Evolutionary conservation across 2,888 invertebrate species (phyloP), one percentile per base, ranked within the genome.

Genomic region (Coremacera marginata): DNA sequence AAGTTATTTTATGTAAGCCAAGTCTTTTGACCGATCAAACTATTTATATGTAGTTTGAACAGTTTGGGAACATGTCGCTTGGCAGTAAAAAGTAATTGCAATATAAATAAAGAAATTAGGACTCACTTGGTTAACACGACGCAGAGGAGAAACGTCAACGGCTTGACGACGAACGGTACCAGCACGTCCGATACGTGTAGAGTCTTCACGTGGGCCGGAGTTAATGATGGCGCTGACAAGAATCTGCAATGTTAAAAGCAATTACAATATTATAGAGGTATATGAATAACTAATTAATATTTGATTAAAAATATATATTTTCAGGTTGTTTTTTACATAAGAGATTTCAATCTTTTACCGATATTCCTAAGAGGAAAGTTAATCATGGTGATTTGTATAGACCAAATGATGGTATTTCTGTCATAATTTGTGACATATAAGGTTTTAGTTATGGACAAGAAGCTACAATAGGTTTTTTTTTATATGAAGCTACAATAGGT

Each of bases 101-200:
- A 34, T 34, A 27, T 31, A 37, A 67, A 37, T 67, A 14, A 57
- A 37, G 11, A 8, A 71, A 16, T 22, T 14, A 77, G 65, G 5
- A 83, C 85, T 83, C 84, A 88, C 89, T 85, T 99, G 99, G 92
- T 99, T 99, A 22, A 99, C 99, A 89, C 99, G 94, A 84, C 99
- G 93, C 84, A 99, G 92, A 16, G 99, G 99, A 14, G 99, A 99
- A 78, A 99, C 99, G 88, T 99, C 99, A 82, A 99, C 99, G 84
- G 99, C 99, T 89, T 99, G 99, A 91, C 99, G 94, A 89, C 99
- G 94, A n/a, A 99, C 99, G 1, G 99, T 99, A 93, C 99, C 99
- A 82, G 99, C 99, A 88, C 99, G 96, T 90, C 99, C 99, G 88
- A 99, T 99, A 93, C 99, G 96, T 77, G 99, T 99, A 1, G 99